phyloP scores from a whole-genome alignment of 2,797 vertebrate species.

The Avahi laniger region DNA sequence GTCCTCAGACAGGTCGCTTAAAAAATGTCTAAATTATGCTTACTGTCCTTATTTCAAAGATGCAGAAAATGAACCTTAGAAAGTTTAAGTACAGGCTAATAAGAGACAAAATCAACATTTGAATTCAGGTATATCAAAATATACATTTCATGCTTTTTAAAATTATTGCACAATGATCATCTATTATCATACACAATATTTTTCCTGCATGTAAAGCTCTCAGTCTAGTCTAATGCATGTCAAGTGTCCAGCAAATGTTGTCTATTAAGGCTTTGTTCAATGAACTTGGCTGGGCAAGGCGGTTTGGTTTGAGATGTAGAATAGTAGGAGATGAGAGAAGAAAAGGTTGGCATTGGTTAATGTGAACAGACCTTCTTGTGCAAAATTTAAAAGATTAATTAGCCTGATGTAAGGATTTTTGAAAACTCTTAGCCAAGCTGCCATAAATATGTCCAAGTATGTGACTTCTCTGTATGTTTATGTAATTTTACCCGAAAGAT shows the following conservation, averaged over 20 bases:
- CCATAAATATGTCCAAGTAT: background rate
- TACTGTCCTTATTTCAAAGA: background rate
- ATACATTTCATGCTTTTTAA: background rate
- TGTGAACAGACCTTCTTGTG: background rate
- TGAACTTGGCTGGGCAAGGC: background rate
- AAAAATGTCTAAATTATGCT: background rate
- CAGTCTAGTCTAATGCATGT: background rate
- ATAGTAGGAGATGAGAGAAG: background rate
- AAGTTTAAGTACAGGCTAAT: background rate
- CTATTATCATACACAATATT: background rate
- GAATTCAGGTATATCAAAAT: background rate
- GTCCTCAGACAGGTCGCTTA: background rate
- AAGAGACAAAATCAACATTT: background rate
- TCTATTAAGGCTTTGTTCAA: background rate
- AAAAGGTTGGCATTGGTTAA: background rate
- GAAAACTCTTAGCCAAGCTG: slow-evolving; percentile 38
- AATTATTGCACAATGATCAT: background rate
- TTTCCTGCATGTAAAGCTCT: background rate
- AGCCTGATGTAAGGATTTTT: slow-evolving; percentile 59
- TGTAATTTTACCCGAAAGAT: slow-evolving; percentile 39
- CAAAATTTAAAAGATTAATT: slow-evolving; percentile 47
- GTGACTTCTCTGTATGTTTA: slow-evolving; percentile 32
- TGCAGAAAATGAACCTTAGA: background rate
- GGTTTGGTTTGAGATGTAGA: background rate
- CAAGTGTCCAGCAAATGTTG: background rate